Base-by-base conservation (phyloP, 2,797 vertebrate species). In the Oreochromis mossambicus region DNA sequence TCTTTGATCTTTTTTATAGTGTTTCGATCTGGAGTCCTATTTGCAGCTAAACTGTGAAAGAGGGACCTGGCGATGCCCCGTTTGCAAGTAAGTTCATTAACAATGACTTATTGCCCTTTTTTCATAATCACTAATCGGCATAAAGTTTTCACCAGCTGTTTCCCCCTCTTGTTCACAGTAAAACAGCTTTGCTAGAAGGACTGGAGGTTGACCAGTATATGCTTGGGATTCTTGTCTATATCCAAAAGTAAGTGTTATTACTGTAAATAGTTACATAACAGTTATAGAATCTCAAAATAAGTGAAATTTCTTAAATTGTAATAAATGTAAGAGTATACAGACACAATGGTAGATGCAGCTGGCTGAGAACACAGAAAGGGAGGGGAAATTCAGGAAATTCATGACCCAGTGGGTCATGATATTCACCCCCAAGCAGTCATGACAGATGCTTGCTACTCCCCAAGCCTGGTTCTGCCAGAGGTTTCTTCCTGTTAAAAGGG, bases 181-280 rank as follows among this genome's bases (percentile, higher is more conserved):
- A 99, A 94, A 98, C 98, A 0, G 98, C 98, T 11, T 88, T 99
- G 89, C 94, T 99, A 61, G 98, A 99, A 84, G 98, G 98, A 4
- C 95, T 99, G 83, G 98, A 99, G 91, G 98, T 99, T 70, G 98
- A 99, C 92, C 98, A 99, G 94, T 99, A 99, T 94, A 98, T 99
- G 98, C 95, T 98, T 70, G 98, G 98, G 58, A 98, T 99, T 48
- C 96, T 99, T 15, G 97, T 98, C 91, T 98, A 98, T 93, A 99
- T 99, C 84, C 98, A 99, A 84, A 99, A 97, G 98, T 99, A 89
- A 96, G 97, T 93, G 26, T 7, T 73, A 19, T 63, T 19, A 32
- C 26, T 75, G 7, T 75, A 48, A 50, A n/a, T 75, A n/a, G 70
- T 32, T 50, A 19, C 26, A 19, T 19, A 73, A 32, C 21, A 70